Evolutionary conservation across 2,797 vertebrate genomes (phyloP).

Genomic region (Ambastaia sidthimunki): DNA sequence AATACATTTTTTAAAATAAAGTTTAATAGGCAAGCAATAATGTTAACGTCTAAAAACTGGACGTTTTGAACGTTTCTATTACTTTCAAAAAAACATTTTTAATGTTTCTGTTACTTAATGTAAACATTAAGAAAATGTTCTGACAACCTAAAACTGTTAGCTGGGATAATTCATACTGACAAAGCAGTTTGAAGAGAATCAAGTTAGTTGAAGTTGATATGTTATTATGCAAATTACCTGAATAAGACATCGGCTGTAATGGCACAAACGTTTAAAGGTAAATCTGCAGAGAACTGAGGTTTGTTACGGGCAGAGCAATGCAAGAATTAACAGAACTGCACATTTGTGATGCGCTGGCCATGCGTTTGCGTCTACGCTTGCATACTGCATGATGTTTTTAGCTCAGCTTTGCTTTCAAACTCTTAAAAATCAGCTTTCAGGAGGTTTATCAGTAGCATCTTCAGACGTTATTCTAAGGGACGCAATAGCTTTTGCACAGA

Average conservation of each 20-base stretch:
- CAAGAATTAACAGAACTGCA: not conserved
- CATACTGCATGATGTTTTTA: conserved; percentile 37
- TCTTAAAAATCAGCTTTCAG: conserved; percentile 62
- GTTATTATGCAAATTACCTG: conserved; percentile 21
- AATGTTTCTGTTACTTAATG: too few relatives aligned
- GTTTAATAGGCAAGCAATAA: too few relatives aligned
- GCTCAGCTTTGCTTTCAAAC: conserved; percentile 41
- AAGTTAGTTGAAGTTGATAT: conserved; percentile 11
- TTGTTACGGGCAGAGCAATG: not conserved
- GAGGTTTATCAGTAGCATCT: conserved; percentile 81
- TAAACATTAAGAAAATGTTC: too few relatives aligned
- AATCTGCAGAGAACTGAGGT: not conserved
- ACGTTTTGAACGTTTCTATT: too few relatives aligned
- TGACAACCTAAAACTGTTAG: too few relatives aligned
- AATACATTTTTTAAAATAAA: too few relatives aligned
- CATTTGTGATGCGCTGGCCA: not conserved
- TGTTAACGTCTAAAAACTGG: too few relatives aligned
- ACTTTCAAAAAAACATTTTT: too few relatives aligned
- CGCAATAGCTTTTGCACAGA: conserved; percentile 97
- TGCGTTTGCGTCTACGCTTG: not conserved
- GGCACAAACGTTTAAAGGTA: conserved; percentile 42
- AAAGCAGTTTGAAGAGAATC: not conserved
- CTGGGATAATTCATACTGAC: not conserved
- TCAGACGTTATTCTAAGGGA: conserved; percentile 93
- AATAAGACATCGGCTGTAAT: conserved; percentile 25